These are phyloP conservation scores for Scolopax rusticola DNA, from an alignment of 2,797 vertebrate species.

Conservation along the genomic window DNA sequence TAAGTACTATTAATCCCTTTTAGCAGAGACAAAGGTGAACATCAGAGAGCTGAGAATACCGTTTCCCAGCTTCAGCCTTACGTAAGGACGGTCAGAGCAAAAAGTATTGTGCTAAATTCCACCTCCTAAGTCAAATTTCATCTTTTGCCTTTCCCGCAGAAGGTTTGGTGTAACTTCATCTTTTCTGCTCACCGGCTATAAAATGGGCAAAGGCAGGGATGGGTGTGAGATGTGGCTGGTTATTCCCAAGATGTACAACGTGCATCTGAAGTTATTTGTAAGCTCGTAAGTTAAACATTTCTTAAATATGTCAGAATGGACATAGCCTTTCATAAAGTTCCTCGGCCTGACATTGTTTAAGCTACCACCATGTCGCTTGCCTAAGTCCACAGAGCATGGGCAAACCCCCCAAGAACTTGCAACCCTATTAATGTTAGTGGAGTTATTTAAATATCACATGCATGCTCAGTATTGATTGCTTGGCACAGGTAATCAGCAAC, in stretches of 20 bases:
- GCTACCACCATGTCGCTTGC: neutral
- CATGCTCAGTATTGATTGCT: neutral
- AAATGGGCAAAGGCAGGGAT: neutral
- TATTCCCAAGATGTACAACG: neutral
- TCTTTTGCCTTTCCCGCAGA: neutral
- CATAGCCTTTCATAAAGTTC: neutral
- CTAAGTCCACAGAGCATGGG: neutral
- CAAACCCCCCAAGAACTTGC: neutral
- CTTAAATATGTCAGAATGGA: neutral
- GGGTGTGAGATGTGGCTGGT: neutral
- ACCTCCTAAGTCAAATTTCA: neutral
- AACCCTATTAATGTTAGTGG: neutral
- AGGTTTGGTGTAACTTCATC: neutral
- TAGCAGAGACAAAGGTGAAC: neutral
- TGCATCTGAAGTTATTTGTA: neutral
- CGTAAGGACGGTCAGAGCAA: neutral
- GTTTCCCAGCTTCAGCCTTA: neutral
- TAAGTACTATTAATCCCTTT: constrained; percentile 28
- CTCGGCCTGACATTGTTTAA: neutral
- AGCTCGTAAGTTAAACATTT: neutral
- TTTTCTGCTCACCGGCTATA: neutral
- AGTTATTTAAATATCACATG: neutral
- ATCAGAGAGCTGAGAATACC: neutral
- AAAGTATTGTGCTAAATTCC: neutral
- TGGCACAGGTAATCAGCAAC: neutral